phyloP scores from a whole-genome alignment of 2,797 vertebrate species.

The Rhinophrynus dorsalis region DNA sequence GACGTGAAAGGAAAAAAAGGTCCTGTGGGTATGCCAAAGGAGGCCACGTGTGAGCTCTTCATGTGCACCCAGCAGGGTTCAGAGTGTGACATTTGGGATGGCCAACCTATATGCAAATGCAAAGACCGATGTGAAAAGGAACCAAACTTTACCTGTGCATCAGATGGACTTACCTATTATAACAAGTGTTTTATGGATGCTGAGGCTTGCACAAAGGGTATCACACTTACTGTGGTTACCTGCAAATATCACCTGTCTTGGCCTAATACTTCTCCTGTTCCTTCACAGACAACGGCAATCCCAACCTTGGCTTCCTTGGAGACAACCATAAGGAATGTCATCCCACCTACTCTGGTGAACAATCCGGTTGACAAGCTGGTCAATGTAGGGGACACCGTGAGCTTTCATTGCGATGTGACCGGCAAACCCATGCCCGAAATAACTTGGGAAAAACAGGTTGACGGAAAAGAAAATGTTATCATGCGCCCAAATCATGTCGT shows the following conservation, averaged over 20 bases:
- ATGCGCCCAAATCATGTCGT: constrained; percentile 89
- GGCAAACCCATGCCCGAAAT: constrained; percentile 88
- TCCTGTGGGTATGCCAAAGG: constrained; percentile 90
- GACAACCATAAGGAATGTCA: constrained; percentile 73
- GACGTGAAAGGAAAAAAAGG: constrained; percentile 89
- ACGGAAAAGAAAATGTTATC: constrained; percentile 76
- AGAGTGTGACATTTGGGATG: constrained; percentile 96
- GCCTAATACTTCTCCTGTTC: constrained; percentile 90
- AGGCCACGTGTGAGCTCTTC: constrained; percentile 92
- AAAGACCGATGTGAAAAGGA: constrained; percentile 94
- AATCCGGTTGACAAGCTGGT: constrained; percentile 81
- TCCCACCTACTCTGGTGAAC: constrained; percentile 79
- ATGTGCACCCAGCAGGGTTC: constrained; percentile 97
- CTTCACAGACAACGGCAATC: constrained; percentile 81
- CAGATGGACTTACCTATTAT: constrained; percentile 96
- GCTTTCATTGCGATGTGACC: constrained; percentile 91
- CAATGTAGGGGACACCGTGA: constrained; percentile 87
- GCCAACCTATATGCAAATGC: constrained; percentile 96
- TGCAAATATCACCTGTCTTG: constrained; percentile 89
- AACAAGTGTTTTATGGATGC: constrained; percentile 99
- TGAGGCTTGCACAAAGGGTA: constrained; percentile 92
- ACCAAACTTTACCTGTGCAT: constrained; percentile 96
- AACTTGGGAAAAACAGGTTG: constrained; percentile 91
- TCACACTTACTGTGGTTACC: constrained; percentile 80
- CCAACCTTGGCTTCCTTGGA: constrained; percentile 81